Percentiles rank a stretch among this genome's conserved stretches.
Conservation (phyloP, 2,888 invertebrate species). For the Eumerus sabulonum region DNA sequence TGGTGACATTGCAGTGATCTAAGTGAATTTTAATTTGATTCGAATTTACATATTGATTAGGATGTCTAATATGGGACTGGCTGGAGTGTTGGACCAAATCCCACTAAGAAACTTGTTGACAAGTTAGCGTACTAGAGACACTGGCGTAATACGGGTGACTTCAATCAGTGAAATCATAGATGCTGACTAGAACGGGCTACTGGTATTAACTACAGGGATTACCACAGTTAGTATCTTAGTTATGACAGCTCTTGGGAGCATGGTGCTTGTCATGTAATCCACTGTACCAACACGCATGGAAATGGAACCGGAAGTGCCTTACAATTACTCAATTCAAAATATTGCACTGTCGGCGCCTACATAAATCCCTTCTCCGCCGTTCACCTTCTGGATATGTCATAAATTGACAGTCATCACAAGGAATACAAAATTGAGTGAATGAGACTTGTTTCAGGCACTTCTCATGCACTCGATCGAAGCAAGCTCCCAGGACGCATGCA, state of each 20-base stretch:
- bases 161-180: too few species aligned
- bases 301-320: slow-evolving; percentile 36
- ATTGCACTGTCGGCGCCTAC: slow-evolving; percentile 39
- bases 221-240: too few species aligned
- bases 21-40: slow-evolving; percentile 66
- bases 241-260: too few species aligned
- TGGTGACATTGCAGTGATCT: slow-evolving; percentile 57
- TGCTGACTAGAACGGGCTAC: too few species aligned
- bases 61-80: not conserved
- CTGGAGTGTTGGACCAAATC: not conserved
- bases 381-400: not conserved
- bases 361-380: slow-evolving; percentile 3
- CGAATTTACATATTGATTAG: slow-evolving; percentile 60
- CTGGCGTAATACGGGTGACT: too few species aligned
- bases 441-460: too few species aligned
- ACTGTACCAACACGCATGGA: too few species aligned
- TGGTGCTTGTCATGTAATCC: too few species aligned
- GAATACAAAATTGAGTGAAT: too few species aligned
- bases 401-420: too few species aligned
- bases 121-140: too few species aligned
- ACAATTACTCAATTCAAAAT: slow-evolving; percentile 19
- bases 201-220: too few species aligned
- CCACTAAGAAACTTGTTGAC: slow-evolving; percentile 23
- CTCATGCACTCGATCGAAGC: not conserved
- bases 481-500: slow-evolving; percentile 29